These are phyloP conservation scores for Tichodroma muraria DNA, from an alignment of 2,113 vertebrate genomes.

Conservation along the genomic window DNA sequence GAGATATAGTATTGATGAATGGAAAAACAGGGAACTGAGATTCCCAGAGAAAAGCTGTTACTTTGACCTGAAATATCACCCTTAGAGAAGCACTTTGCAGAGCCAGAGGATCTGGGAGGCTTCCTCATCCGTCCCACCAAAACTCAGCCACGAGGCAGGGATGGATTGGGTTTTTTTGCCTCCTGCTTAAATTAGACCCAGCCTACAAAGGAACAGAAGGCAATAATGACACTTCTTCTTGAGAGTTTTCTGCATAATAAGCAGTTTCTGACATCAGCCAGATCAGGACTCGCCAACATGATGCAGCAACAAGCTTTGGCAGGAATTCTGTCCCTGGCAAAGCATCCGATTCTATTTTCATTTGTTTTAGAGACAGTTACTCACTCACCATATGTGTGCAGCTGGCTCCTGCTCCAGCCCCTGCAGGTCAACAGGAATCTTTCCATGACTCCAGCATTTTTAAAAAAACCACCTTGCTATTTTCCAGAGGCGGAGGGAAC, in stretches of 20 bases:
- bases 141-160: background rate
- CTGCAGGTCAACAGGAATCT: background rate
- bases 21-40: background rate
- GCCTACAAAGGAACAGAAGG: slow-evolving; percentile 22
- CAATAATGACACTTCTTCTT: background rate
- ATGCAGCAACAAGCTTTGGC: slow-evolving; percentile 57
- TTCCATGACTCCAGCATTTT: background rate
- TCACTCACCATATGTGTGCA: slow-evolving; percentile 30
- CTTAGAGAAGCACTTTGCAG: background rate
- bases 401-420: slow-evolving; percentile 21
- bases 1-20: accelerated
- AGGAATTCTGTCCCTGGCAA: slow-evolving; percentile 42
- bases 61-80: background rate
- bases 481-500: background rate
- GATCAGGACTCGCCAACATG: background rate
- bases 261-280: slow-evolving; percentile 40
- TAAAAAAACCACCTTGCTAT: background rate
- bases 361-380: slow-evolving; percentile 53
- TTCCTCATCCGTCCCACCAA: background rate
- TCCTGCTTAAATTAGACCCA: background rate
- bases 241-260: slow-evolving; percentile 17
- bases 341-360: background rate
- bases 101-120: background rate
- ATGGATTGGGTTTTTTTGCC: background rate
- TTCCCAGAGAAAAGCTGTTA: background rate